Evolutionary conservation across 2,888 invertebrate genomes (phyloP).

Genomic region (Dione juno): DNA sequence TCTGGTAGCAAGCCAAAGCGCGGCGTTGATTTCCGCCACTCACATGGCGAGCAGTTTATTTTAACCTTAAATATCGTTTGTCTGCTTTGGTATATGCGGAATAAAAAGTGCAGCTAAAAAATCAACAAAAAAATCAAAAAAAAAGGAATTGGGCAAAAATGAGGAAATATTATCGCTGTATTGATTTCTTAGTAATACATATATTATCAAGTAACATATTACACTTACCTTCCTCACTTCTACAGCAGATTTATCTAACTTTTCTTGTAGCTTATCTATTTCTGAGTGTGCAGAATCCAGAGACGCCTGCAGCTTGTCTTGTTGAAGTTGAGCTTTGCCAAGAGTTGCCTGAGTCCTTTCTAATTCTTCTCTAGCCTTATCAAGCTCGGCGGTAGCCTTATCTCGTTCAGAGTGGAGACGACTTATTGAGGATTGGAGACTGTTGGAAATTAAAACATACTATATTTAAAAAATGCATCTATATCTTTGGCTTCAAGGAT

Average conservation of each 20-base stretch:
- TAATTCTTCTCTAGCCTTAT: conserved; percentile 93
- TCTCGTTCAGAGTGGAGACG: conserved; percentile 95
- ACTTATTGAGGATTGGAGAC: conserved; percentile 91
- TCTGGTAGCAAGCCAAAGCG: too few relatives aligned
- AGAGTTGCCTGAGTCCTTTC: conserved; percentile 94
- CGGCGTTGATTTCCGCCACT: too few relatives aligned
- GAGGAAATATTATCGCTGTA: background rate
- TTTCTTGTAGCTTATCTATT: conserved; percentile 94
- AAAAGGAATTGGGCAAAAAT: background rate
- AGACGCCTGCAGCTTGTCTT: conserved; percentile 94
- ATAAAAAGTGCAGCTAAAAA: background rate
- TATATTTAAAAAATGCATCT: background rate
- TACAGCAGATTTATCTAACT: conserved; percentile 90
- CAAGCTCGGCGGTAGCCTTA: conserved; percentile 91
- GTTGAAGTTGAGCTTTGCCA: conserved; percentile 95
- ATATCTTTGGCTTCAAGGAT: too few relatives aligned
- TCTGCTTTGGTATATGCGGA: too few relatives aligned
- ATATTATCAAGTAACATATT: too few relatives aligned
- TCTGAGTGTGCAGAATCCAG: conserved; percentile 95
- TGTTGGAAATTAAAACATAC: conserved; percentile 45
- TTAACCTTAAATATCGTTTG: too few relatives aligned
- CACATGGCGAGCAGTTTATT: too few relatives aligned
- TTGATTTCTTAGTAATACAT: background rate
- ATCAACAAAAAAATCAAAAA: background rate
- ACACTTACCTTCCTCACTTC: conserved; percentile 91